Evolutionary conservation across 2,113 vertebrate species (phyloP).

Genomic region (Aix galericulata): DNA sequence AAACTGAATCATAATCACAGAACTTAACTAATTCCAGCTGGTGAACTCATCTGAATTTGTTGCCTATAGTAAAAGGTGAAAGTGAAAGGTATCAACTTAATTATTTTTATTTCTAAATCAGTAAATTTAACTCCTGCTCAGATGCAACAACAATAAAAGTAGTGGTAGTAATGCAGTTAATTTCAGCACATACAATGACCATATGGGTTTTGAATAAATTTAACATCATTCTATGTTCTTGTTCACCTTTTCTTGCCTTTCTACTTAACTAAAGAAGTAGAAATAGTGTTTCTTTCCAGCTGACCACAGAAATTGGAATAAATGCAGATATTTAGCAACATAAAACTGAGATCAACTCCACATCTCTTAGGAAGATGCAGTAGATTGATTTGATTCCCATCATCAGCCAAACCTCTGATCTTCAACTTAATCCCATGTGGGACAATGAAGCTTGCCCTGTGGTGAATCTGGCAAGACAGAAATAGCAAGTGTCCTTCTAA

Average conservation of each 20-base stretch:
- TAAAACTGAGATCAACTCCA: not conserved
- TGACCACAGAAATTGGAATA: not conserved
- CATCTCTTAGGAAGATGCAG: not conserved
- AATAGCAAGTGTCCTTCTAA: not conserved
- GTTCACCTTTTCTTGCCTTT: not conserved
- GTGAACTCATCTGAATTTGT: not conserved
- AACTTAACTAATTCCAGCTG: not conserved
- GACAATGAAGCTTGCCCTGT: not conserved
- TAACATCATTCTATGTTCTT: not conserved
- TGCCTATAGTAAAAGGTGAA: not conserved
- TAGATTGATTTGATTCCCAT: not conserved
- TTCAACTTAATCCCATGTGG: not conserved
- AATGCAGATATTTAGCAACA: not conserved
- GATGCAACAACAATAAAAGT: not conserved
- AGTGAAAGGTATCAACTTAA: not conserved
- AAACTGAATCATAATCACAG: not conserved
- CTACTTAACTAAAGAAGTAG: rapidly evolving
- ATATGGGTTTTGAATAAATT: not conserved
- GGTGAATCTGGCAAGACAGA: not conserved
- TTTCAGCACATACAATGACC: not conserved
- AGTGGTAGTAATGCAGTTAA: not conserved
- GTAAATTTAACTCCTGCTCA: not conserved
- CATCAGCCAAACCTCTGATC: not conserved
- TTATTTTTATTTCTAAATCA: not conserved
- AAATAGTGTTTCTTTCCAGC: not conserved